A percentile compares a stretch with the other conserved stretches of the same genome.
These are phyloP conservation scores for Drosophila cracens DNA, from an alignment of 2,888 invertebrate species.

Conservation along the genomic window DNA sequence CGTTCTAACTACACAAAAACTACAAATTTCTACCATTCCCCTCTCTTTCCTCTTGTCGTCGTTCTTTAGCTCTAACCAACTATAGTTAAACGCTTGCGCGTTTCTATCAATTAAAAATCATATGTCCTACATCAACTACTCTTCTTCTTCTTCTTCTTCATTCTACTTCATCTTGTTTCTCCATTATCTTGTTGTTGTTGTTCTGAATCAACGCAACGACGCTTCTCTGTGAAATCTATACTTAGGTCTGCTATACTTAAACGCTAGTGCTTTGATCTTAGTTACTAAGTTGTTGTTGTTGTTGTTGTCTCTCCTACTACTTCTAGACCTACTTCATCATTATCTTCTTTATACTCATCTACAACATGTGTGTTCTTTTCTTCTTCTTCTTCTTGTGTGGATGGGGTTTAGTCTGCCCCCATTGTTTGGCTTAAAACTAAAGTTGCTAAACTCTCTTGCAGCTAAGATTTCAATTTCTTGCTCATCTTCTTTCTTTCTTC, in stretches of 20 bases:
- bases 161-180: conserved; percentile 9
- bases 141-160: conserved; percentile 1
- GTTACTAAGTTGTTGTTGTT: conserved; percentile 49
- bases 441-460: conserved; percentile 42
- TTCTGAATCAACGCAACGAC: conserved; percentile 43
- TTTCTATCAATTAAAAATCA: conserved; percentile 66
- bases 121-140: conserved; percentile 50
- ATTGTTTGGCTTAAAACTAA: conserved; percentile 42
- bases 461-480: conserved; percentile 49
- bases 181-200: not conserved
- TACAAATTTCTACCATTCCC: conserved; percentile 50
- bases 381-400: not conserved
- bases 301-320: conserved; percentile 43
- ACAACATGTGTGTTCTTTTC: conserved; percentile 37
- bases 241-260: conserved; percentile 69
- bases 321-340: conserved; percentile 37
- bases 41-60: not conserved
- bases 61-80: conserved; percentile 43
- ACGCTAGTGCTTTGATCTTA: conserved; percentile 73
- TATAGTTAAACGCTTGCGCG: conserved; percentile 32
- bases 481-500: conserved; percentile 10
- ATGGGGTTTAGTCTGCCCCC: conserved; percentile 21
- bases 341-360: conserved; percentile 24
- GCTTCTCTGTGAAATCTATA: conserved; percentile 41
- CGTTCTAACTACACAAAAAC: conserved; percentile 70